These are phyloP conservation scores for Mionectes macconnelli DNA, from an alignment of 2,113 vertebrate species.

Conservation along the genomic window DNA sequence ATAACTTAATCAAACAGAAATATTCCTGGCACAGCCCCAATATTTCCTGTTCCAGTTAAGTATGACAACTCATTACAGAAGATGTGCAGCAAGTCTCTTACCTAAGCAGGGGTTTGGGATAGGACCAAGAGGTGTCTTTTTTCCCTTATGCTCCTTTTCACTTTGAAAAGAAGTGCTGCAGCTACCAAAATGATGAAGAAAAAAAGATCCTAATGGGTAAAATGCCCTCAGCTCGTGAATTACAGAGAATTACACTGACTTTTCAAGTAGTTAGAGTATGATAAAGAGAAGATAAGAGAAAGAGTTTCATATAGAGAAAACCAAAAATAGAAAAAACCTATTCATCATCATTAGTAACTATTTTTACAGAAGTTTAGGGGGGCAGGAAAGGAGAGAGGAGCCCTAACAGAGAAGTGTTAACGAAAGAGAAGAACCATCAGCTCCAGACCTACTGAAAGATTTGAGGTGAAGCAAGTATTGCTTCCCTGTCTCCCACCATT, in stretches of 20 bases:
- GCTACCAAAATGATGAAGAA: neutral
- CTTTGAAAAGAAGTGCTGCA: neutral
- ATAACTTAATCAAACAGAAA: neutral
- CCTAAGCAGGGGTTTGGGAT: neutral
- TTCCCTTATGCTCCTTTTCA: neutral
- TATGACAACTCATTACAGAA: neutral
- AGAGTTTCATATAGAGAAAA: neutral
- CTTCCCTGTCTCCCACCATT: neutral
- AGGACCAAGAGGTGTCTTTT: neutral
- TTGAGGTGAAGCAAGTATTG: neutral
- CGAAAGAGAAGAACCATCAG: neutral
- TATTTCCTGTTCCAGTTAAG: neutral
- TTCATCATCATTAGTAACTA: neutral
- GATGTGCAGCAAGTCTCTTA: neutral
- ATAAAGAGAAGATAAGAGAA: neutral
- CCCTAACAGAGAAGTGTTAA: neutral
- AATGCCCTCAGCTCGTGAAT: neutral
- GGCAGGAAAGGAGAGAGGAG: neutral
- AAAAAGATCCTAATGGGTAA: neutral
- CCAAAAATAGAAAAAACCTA: neutral
- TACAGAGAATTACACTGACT: neutral
- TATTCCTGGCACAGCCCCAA: neutral
- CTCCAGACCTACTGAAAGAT: neutral
- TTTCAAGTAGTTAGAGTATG: neutral
- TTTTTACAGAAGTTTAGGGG: neutral